Percentiles rank a stretch among this genome's conserved stretches.
Conservation (phyloP, 1,140 invertebrate species). For the Caenorhabditis elegans region WBcel235 BX284602.5:6226501-6227000, state of each 20-base stretch:
- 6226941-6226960: slow-evolving; percentile 32
- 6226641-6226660: background rate
- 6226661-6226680: too few species aligned
- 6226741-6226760: too few species aligned
- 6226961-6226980: slow-evolving; percentile 32
- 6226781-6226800: too few species aligned
- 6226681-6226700: too few species aligned
- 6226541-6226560: slow-evolving; percentile 34
- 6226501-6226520: slow-evolving; percentile 36
- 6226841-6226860: too few species aligned
- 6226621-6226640: slow-evolving; percentile 39
- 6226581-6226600: slow-evolving; percentile 28
- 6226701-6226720: too few species aligned
- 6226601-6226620: slow-evolving; percentile 33
- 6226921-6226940: slow-evolving; percentile 35
- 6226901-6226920: slow-evolving; percentile 25
- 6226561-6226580: slow-evolving; percentile 36
- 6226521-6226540: slow-evolving; percentile 28
- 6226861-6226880: too few species aligned
- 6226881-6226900: slow-evolving; percentile 38
- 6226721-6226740: too few species aligned
- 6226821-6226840: too few species aligned
- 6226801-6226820: too few species aligned
- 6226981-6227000: slow-evolving; percentile 36
- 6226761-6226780: too few species aligned